Evolutionary conservation across 2,797 vertebrate genomes (phyloP).

Genomic region (Hephaestus fuliginosus): DNA sequence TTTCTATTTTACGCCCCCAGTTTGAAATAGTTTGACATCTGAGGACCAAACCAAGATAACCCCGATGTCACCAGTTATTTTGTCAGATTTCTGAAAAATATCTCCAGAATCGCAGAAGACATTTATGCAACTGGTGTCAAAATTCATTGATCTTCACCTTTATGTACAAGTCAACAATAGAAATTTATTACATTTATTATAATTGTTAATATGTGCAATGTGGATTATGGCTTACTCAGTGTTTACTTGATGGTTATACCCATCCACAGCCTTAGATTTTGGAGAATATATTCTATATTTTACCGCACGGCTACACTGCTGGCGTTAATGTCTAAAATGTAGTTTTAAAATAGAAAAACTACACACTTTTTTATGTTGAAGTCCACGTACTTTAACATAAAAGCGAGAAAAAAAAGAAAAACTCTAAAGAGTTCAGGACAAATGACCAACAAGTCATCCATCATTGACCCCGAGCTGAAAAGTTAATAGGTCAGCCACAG

Average conservation of each 20-base stretch:
- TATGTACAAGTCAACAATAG: neutral
- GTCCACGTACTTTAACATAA: neutral
- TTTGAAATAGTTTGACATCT: neutral
- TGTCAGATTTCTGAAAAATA: neutral
- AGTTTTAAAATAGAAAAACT: neutral
- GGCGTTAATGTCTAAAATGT: neutral
- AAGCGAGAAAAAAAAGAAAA: conserved; percentile 21
- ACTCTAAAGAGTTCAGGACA: conserved; percentile 9
- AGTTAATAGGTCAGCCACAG: conserved; percentile 54
- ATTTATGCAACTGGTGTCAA: neutral
- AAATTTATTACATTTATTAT: too few species aligned
- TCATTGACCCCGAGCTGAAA: conserved; percentile 57
- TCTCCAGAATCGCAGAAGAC: neutral
- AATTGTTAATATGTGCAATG: too few species aligned
- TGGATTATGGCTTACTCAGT: neutral
- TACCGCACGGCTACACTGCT: neutral
- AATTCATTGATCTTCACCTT: neutral
- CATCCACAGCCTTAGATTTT: neutral
- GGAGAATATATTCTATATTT: neutral
- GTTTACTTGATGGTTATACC: neutral
- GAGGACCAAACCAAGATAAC: neutral
- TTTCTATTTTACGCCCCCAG: neutral
- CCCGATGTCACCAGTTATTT: neutral
- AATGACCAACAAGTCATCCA: conserved; percentile 49
- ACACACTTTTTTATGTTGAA: neutral